These are phyloP conservation scores for Monochamus saltuarius DNA, from an alignment of 1,140 invertebrate genomes.

Conservation along the genomic window DNA sequence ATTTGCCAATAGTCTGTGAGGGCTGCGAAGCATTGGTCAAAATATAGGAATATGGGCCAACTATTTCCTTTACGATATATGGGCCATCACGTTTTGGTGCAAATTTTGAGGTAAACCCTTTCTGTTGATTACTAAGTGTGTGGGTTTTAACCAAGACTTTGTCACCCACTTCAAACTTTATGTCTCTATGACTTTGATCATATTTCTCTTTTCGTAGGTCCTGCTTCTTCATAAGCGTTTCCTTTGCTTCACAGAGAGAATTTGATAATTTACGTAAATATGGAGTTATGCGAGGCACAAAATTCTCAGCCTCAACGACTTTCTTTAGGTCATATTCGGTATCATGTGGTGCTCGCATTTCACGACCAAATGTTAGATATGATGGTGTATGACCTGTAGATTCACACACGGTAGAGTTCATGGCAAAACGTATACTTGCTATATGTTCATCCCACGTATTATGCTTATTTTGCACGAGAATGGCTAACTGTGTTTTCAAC, in stretches of 20 bases:
- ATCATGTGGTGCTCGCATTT: conserved; percentile 38
- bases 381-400: conserved; percentile 45
- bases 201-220: conserved; percentile 6
- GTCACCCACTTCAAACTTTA: conserved; percentile 11
- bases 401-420: conserved; percentile 43
- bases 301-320: conserved; percentile 42
- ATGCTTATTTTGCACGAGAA: conserved; percentile 47
- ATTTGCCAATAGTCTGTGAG: conserved; percentile 15
- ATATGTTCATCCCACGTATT: conserved; percentile 44
- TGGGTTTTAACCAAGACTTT: conserved; percentile 31
- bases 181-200: background rate
- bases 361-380: conserved; percentile 47
- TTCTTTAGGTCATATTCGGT: conserved; percentile 31
- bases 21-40: background rate
- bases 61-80: conserved; percentile 16
- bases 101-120: conserved; percentile 35
- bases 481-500: conserved; percentile 49
- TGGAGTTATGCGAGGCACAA: conserved; percentile 43
- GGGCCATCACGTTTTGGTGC: conserved; percentile 36
- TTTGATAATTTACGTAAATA: conserved; percentile 23
- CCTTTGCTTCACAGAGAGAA: conserved; percentile 5
- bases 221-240: conserved; percentile 11
- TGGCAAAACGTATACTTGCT: conserved; percentile 39
- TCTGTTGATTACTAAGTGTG: conserved; percentile 22
- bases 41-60: background rate